Conservation (phyloP, 2,113 vertebrate genomes). For the Macrotus californicus region DNA sequence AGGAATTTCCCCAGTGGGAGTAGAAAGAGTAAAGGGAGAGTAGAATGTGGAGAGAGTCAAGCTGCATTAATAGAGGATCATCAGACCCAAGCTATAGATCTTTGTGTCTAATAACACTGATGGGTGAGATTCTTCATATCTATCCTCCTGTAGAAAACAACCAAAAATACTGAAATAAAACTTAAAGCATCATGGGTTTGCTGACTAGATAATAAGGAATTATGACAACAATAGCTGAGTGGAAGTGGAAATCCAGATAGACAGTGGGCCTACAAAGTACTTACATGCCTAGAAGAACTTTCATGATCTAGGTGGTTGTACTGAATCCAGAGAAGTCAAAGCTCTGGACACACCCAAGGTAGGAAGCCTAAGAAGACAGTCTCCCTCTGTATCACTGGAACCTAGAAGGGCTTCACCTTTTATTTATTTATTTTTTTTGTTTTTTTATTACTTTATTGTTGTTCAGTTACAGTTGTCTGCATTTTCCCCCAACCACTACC, state of each 20-base stretch:
- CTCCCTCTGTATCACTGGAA: too few species aligned
- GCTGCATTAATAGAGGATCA: not conserved
- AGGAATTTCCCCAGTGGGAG: not conserved
- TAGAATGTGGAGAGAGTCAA: not conserved
- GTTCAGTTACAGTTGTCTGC: too few species aligned
- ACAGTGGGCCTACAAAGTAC: not conserved
- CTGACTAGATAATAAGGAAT: not conserved
- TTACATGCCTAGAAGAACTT: not conserved
- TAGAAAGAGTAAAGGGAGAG: not conserved
- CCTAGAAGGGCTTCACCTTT: not conserved
- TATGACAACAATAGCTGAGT: not conserved
- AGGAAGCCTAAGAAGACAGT: not conserved
- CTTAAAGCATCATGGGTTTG: not conserved
- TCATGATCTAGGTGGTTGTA: not conserved
- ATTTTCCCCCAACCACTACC: too few species aligned
- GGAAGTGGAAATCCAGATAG: not conserved
- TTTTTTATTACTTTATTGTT: too few species aligned
- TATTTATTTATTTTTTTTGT: too few species aligned
- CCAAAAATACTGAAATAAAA: not conserved
- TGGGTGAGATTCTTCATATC: not conserved
- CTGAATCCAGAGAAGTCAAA: not conserved
- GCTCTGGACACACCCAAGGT: not conserved
- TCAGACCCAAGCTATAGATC: not conserved
- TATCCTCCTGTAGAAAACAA: not conserved
- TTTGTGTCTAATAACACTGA: not conserved